Percentiles rank a stretch among this genome's conserved stretches.
phyloP scores from a whole-genome alignment of 2,113 vertebrate genomes.

The Hippoglossus stenolepis region DNA sequence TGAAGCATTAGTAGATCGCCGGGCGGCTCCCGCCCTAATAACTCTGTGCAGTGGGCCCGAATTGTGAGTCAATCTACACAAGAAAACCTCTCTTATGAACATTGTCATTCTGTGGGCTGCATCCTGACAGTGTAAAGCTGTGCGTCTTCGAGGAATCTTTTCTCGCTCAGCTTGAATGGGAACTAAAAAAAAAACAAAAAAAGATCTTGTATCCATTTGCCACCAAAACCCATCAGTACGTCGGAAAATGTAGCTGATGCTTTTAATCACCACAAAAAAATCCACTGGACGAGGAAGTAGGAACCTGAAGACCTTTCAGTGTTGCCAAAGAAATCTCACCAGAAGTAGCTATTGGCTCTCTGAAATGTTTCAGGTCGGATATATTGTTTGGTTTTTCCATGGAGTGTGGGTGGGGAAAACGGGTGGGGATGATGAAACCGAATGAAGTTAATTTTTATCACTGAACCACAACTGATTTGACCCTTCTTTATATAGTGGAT shows the following conservation, averaged over 20 bases:
- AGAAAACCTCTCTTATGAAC: slow-evolving; percentile 60
- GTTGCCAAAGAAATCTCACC: too few species aligned
- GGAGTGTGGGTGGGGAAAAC: too few species aligned
- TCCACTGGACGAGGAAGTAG: neutral
- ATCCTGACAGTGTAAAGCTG: slow-evolving; percentile 53
- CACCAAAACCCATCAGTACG: neutral
- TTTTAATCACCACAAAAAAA: neutral
- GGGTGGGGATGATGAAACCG: too few species aligned
- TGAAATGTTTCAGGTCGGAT: too few species aligned
- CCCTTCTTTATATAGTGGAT: too few species aligned
- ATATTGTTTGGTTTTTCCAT: too few species aligned
- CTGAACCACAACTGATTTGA: too few species aligned
- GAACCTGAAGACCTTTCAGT: too few species aligned
- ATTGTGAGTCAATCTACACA: slow-evolving; percentile 97
- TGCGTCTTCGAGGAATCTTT: neutral
- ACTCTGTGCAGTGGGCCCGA: slow-evolving; percentile 99
- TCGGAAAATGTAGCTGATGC: neutral
- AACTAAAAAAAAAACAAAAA: neutral
- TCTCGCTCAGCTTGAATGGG: neutral
- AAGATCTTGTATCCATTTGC: neutral
- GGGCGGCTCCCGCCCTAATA: slow-evolving; percentile 99
- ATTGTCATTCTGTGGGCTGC: slow-evolving; percentile 68
- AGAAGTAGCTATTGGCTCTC: too few species aligned
- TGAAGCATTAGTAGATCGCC: slow-evolving; percentile 99
- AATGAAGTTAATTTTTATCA: too few species aligned